These are phyloP conservation scores for Tolypeutes matacus DNA, from an alignment of 2,797 vertebrate species.

Conservation along the genomic window DNA sequence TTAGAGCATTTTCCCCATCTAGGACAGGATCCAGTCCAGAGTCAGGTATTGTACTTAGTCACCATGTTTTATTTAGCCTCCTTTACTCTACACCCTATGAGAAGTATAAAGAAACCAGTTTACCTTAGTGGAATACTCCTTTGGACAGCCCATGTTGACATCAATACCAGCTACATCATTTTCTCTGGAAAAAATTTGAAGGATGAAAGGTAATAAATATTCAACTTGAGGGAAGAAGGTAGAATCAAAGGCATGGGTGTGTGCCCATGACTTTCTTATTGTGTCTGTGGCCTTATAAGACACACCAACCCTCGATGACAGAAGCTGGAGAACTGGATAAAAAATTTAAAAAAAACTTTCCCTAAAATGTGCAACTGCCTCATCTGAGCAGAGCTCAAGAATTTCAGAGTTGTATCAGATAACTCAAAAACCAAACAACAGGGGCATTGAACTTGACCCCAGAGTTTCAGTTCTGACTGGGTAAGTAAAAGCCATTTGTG, in stretches of 20 bases:
- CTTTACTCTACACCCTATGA: constrained; percentile 22
- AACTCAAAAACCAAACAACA: background rate
- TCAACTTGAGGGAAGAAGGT: constrained; percentile 42
- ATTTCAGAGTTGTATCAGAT: background rate
- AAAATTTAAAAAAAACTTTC: background rate
- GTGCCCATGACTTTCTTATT: background rate
- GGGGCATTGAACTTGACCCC: background rate
- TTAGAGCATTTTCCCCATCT: background rate
- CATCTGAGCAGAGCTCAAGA: background rate
- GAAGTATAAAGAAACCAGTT: constrained; percentile 73
- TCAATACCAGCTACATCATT: constrained; percentile 96
- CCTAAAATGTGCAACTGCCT: background rate
- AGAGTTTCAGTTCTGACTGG: background rate
- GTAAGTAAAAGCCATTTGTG: background rate
- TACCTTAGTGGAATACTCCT: constrained; percentile 99
- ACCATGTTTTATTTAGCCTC: background rate
- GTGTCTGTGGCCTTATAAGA: constrained; percentile 6
- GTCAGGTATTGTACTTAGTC: background rate
- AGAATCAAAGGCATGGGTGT: constrained; percentile 7
- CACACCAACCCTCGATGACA: constrained; percentile 11
- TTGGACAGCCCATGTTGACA: constrained; percentile 98
- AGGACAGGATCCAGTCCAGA: background rate
- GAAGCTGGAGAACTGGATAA: background rate
- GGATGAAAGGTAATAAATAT: constrained; percentile 58
- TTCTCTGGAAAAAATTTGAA: constrained; percentile 89